These are phyloP conservation scores for Campoletis sonorensis DNA, from an alignment of 1,140 invertebrate species.

Conservation along the genomic window DNA sequence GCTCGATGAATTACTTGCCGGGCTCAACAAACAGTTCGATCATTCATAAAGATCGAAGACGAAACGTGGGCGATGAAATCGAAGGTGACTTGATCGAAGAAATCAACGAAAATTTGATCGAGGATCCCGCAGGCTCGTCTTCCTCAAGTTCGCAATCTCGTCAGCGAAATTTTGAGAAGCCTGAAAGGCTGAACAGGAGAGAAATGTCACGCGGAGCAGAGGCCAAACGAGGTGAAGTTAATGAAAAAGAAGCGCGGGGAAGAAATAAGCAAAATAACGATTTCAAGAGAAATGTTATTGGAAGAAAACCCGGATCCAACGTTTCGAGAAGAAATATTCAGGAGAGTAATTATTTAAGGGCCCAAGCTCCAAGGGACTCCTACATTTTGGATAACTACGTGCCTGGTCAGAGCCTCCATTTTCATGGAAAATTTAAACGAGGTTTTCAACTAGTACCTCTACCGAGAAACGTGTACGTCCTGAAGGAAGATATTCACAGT, in stretches of 20 bases:
- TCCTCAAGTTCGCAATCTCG: neutral
- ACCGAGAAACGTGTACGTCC: slow-evolving; percentile 45
- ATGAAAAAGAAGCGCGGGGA: neutral
- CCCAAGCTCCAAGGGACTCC: neutral
- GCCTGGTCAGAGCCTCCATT: slow-evolving; percentile 25
- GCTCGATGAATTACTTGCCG: neutral
- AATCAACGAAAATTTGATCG: neutral
- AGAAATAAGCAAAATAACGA: neutral
- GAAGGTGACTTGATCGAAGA: neutral
- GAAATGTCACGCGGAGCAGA: neutral
- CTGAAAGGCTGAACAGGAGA: neutral
- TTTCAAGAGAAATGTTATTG: neutral
- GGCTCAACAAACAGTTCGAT: neutral
- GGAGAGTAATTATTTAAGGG: too few species aligned
- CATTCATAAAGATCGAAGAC: neutral
- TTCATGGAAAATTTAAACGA: slow-evolving; percentile 44
- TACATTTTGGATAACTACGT: slow-evolving; percentile 29
- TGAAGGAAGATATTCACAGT: slow-evolving; percentile 26
- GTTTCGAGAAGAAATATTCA: neutral
- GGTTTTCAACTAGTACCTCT: slow-evolving; percentile 51
- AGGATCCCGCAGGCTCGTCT: neutral
- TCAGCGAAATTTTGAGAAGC: neutral
- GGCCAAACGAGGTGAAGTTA: neutral
- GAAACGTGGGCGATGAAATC: neutral
- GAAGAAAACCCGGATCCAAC: neutral